phyloP scores from a whole-genome alignment of 2,797 vertebrate genomes.

The Cheirogaleus major region DNA sequence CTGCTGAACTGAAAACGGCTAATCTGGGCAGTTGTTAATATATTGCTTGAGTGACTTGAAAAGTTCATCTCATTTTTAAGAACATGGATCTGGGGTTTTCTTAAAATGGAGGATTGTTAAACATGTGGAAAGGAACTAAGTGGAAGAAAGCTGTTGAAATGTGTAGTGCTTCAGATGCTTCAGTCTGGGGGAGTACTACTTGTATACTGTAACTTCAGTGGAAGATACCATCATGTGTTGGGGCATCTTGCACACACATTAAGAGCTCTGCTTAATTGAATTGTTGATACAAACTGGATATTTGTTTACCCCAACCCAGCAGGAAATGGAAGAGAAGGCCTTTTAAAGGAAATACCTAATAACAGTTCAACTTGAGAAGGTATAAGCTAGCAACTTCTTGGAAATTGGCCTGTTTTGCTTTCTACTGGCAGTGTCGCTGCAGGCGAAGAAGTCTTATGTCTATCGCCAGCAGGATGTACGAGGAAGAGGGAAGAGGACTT shows the following conservation, averaged over 20 bases:
- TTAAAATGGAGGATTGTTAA: conserved; percentile 1
- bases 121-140: neutral
- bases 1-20: neutral
- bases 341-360: conserved; percentile 60
- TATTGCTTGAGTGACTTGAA: neutral
- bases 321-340: conserved; percentile 56
- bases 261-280: conserved; percentile 48
- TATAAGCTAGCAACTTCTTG: conserved; percentile 27
- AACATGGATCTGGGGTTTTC: neutral
- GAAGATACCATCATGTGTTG: neutral
- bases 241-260: conserved; percentile 19
- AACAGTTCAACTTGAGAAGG: conserved; percentile 22
- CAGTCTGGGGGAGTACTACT: neutral
- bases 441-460: conserved; percentile 6
- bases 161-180: no score
- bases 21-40: neutral
- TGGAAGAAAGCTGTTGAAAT: neutral
- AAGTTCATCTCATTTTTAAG: conserved; percentile 20
- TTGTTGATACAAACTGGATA: conserved; percentile 27
- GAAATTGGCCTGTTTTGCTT: conserved; percentile 53
- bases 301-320: conserved; percentile 29
- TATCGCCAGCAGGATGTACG: neutral
- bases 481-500: neutral
- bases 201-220: neutral
- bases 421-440: neutral